phyloP scores from a whole-genome alignment of 2,113 vertebrate genomes.

The Tetraodon nigroviridis region DNA sequence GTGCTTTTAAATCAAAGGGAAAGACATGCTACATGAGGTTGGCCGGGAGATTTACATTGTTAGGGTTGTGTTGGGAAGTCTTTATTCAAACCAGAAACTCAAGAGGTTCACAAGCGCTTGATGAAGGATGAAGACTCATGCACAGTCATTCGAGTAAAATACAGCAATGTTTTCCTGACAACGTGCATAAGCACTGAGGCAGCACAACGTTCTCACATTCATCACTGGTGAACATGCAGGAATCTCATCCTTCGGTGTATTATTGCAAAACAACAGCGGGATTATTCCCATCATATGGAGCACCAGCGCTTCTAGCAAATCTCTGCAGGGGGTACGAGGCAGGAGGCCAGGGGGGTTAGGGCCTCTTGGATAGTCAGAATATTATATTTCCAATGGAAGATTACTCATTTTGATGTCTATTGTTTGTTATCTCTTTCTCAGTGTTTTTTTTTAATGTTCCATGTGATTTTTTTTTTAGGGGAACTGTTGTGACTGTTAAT shows the following conservation, averaged over 20 bases:
- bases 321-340: conserved; percentile 1
- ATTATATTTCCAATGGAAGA: neutral
- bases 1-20: conserved; percentile 37
- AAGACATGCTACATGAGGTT: conserved; percentile 32
- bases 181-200: conserved; percentile 15
- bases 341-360: neutral
- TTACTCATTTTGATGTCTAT: neutral
- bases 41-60: conserved; percentile 33
- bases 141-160: conserved; percentile 19
- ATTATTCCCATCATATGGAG: neutral
- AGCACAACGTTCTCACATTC: conserved; percentile 11
- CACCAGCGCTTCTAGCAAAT: neutral
- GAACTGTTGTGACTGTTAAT: neutral
- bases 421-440: conserved; percentile 2
- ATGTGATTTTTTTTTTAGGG: conserved; percentile 4
- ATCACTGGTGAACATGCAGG: conserved; percentile 1
- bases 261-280: conserved; percentile 13
- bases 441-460: neutral
- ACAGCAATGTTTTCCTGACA: conserved; percentile 2
- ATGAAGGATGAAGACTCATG: neutral
- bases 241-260: conserved; percentile 14
- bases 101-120: conserved; percentile 6
- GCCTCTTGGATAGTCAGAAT: neutral
- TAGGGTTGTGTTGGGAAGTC: conserved; percentile 53
- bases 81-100: conserved; percentile 56